Base-by-base conservation (phyloP, 2,888 invertebrate species). In the Emmelina monodactyla region DNA sequence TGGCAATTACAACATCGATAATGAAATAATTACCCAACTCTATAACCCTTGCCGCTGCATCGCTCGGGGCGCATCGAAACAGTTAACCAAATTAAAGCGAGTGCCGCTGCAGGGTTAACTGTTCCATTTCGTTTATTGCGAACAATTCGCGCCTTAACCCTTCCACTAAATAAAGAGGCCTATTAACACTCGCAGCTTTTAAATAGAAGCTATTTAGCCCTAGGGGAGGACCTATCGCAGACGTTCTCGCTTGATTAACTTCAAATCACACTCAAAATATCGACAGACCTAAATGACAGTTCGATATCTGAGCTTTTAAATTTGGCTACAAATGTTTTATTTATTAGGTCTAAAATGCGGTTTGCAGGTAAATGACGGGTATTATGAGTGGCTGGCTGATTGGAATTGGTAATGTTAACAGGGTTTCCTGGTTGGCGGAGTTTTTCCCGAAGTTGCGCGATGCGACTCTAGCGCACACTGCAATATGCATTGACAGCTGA, bases 31-130 rank as follows among this genome's bases (percentile, higher is more conserved):
- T 11, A 16, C 35, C 32, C 66, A 53, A 61, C 72, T 55, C 68
- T 58, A 58, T 35, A 76, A 76, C 78, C 79, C 78, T 76, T 76
- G n/a, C 59, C 49, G 53, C 55, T 67, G 72, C 72, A 67, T 49
- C 42, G 67, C 71, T 51, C 63, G 57, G 62, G 66, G 72, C 68
- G 67, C 70, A 66, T 55, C 69, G 63, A 58, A 67, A 75, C 75
- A 66, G 75, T 78, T 78, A 79, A 78, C 78, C 75, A 79, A 79
- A 78, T 78, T 78, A 78, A 78, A 78, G 63, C 68, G 73, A 76
- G 73, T 79, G 79, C 69, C 69, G 68, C 69, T 73, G 67, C 69
- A 72, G 75, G 76, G 76, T 70, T 76, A 71, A 79, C 78, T 78
- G 78, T 78, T 75, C 72, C 78, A 78, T 78, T 75, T 67, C 76